A percentile compares a stretch with the other conserved stretches of the same genome.
Evolutionary conservation across 2,888 invertebrate species (phyloP).

Genomic region (Drosophila tanythrix): DNA sequence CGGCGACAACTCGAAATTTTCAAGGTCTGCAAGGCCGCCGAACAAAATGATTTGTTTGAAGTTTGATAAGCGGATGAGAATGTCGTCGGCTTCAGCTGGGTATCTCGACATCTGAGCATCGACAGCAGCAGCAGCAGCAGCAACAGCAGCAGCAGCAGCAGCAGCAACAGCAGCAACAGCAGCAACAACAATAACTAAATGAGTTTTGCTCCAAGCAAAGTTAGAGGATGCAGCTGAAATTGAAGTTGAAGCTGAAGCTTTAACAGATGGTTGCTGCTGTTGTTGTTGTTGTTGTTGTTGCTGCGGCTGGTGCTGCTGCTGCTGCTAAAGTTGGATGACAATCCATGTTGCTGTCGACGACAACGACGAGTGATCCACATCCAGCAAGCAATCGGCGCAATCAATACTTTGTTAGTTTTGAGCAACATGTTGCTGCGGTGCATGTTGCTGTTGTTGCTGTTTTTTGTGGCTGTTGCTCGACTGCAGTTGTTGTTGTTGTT

Average conservation of each 20-base stretch:
- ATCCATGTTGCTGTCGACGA: conserved; percentile 76
- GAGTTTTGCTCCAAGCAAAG: conserved; percentile 68
- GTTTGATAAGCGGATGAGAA: conserved; percentile 82
- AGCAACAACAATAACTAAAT: conserved; percentile 72
- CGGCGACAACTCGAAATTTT: background rate
- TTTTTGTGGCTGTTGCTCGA: conserved; percentile 3
- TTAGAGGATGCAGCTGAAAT: conserved; percentile 57
- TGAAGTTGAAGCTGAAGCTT: conserved; percentile 21
- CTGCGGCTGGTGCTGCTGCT: conserved; percentile 29
- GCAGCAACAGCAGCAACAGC: conserved; percentile 21
- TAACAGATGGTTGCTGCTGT: conserved; percentile 32
- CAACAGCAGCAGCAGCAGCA: conserved; percentile 41
- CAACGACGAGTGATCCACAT: conserved; percentile 76
- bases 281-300: conserved; percentile 22
- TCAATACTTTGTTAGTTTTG: conserved; percentile 80
- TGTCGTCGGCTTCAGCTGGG: conserved; percentile 68
- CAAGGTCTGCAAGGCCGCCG: conserved; percentile 57
- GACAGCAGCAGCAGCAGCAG: conserved; percentile 35
- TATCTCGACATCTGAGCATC: conserved; percentile 58
- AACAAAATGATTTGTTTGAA: conserved; percentile 77
- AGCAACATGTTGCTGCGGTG: conserved; percentile 74
- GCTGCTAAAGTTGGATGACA: conserved; percentile 66
- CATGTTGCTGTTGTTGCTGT: conserved; percentile 44
- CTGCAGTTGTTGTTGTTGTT: conserved; percentile 54
- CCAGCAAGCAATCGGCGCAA: conserved; percentile 77